phyloP scores from a whole-genome alignment of 1,140 invertebrate species.

The Apis cerana region DNA sequence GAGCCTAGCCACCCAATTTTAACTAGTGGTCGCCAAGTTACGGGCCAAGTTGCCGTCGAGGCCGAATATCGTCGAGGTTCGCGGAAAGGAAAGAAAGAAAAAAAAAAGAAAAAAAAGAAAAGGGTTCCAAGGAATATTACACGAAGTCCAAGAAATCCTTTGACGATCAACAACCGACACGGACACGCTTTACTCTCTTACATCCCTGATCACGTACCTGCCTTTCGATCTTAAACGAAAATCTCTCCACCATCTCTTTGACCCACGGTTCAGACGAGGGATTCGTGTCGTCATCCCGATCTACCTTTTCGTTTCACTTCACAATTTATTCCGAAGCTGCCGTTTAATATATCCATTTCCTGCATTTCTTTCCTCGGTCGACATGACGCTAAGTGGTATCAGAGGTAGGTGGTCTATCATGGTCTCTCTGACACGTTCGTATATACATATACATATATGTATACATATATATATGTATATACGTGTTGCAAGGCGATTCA shows the following conservation, averaged over 20 bases:
- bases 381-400: conserved; percentile 23
- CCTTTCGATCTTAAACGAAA: conserved; percentile 27
- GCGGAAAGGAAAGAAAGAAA: too few relatives aligned
- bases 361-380: conserved; percentile 22
- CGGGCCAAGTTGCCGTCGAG: too few relatives aligned
- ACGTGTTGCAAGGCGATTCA: neutral
- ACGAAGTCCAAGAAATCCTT: neutral
- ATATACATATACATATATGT: too few relatives aligned
- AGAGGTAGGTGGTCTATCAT: conserved; percentile 37
- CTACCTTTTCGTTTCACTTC: conserved; percentile 38
- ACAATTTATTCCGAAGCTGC: conserved; percentile 8
- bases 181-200: conserved; percentile 49
- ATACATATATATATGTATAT: too few relatives aligned
- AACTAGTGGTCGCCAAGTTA: neutral
- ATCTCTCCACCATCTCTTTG: conserved; percentile 21
- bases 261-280: conserved; percentile 23
- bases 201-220: conserved; percentile 51
- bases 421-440: neutral
- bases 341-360: conserved; percentile 5
- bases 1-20: conserved; percentile 31
- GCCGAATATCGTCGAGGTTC: neutral
- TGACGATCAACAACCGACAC: conserved; percentile 6
- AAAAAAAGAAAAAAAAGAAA: too few relatives aligned
- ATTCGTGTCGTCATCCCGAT: conserved; percentile 32
- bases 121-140: neutral